Percentiles rank a stretch among this genome's conserved stretches.
Evolutionary conservation across 1,140 invertebrate species (phyloP).

Genomic region (Drosophila suzukii): DNA sequence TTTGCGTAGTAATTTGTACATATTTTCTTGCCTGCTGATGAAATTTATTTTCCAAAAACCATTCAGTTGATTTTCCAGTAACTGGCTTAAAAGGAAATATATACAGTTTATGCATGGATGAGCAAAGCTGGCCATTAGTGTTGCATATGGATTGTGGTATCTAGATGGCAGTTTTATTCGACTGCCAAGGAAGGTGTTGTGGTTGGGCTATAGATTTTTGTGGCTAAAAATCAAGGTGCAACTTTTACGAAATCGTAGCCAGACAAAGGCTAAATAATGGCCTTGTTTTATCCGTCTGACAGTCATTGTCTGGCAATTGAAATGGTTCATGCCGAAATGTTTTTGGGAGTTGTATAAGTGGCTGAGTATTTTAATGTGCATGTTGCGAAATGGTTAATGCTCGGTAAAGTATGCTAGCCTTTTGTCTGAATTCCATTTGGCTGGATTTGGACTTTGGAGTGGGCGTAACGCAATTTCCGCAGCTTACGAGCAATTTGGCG

Average conservation of each 20-base stretch:
- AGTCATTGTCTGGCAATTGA: conserved; percentile 33
- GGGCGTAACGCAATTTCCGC: conserved; percentile 55
- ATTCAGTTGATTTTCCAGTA: conserved; percentile 39
- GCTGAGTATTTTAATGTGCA: conserved; percentile 40
- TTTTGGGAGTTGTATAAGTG: conserved; percentile 21
- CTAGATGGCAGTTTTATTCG: neutral
- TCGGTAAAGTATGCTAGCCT: conserved; percentile 41
- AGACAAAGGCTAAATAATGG: conserved; percentile 34
- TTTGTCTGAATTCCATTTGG: conserved; percentile 30
- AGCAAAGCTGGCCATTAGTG: neutral
- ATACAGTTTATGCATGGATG: conserved; percentile 1
- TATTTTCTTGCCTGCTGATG: conserved; percentile 24
- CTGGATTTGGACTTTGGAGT: neutral
- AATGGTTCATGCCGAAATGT: conserved; percentile 13
- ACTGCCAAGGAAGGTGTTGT: neutral
- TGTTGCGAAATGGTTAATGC: conserved; percentile 48
- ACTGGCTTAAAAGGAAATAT: neutral
- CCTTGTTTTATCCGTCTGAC: conserved; percentile 26
- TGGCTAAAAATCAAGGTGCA: neutral
- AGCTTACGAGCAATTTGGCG: conserved; percentile 68
- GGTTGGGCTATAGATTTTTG: neutral
- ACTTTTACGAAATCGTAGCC: conserved; percentile 13
- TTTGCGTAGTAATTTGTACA: conserved; percentile 16
- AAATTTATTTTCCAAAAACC: conserved; percentile 50
- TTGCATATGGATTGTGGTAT: neutral